Conservation (phyloP, 2,888 invertebrate genomes). For the Drosophila stalkeri region DNA sequence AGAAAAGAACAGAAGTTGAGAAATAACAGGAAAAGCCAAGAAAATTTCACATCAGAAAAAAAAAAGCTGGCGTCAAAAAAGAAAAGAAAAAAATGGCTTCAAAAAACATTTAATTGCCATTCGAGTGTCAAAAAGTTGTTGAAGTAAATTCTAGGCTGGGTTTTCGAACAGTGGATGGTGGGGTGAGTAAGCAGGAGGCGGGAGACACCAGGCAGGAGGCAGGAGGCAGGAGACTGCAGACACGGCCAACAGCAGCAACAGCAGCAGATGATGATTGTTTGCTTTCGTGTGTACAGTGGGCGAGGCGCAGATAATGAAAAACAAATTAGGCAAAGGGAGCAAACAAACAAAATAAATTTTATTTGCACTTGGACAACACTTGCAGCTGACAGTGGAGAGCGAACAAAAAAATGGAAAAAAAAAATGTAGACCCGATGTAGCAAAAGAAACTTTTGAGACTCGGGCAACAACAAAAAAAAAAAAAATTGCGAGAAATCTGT, state of each 20-base stretch:
- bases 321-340: conserved; percentile 66
- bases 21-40: conserved; percentile 17
- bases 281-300: conserved; percentile 28
- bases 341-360: conserved; percentile 55
- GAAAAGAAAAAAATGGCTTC: conserved; percentile 61
- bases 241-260: conserved; percentile 16
- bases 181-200: background rate
- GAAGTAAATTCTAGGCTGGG: conserved; percentile 28
- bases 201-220: background rate
- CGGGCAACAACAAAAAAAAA: conserved; percentile 21
- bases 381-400: conserved; percentile 66
- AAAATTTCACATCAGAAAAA: conserved; percentile 9
- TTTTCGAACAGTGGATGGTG: no score
- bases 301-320: conserved; percentile 67
- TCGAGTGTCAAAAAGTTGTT: conserved; percentile 67
- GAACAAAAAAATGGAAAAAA: conserved; percentile 25
- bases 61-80: conserved; percentile 31
- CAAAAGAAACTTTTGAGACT: conserved; percentile 31
- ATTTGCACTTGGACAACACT: conserved; percentile 69
- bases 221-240: background rate
- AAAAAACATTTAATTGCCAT: conserved; percentile 79
- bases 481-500: conserved; percentile 50
- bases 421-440: background rate
- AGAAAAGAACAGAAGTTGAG: background rate
- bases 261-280: conserved; percentile 38